A percentile compares a stretch with the other conserved stretches of the same genome.
Conservation (phyloP, 2,888 invertebrate species). For the Lymantria monacha region DNA sequence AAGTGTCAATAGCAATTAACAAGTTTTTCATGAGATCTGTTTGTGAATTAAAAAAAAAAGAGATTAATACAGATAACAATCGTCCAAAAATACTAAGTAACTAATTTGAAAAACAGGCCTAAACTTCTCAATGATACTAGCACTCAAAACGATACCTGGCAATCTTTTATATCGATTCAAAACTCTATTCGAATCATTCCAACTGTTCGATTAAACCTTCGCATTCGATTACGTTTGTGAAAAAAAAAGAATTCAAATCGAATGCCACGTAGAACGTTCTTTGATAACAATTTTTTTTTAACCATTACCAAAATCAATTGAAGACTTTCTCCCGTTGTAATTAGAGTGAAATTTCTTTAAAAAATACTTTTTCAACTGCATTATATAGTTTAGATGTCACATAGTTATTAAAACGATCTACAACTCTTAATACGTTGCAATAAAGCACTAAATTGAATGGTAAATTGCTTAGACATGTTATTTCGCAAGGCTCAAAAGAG, state of each 20-base stretch:
- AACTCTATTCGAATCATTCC: constrained; percentile 26
- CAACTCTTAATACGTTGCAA: not conserved
- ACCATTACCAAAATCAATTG: not conserved
- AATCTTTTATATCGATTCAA: constrained; percentile 23
- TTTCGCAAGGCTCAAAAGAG: not conserved
- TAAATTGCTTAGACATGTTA: not conserved
- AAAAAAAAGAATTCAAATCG: constrained; percentile 28
- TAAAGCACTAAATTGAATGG: constrained; percentile 5
- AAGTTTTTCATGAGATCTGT: too few relatives aligned
- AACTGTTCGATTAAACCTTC: constrained; percentile 33
- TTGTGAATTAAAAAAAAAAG: too few relatives aligned
- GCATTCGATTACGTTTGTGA: constrained; percentile 26
- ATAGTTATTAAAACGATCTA: not conserved
- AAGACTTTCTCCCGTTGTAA: not conserved
- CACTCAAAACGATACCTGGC: constrained; percentile 7
- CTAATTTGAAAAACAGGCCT: not conserved
- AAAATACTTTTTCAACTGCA: not conserved
- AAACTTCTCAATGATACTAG: not conserved
- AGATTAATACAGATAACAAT: too few relatives aligned
- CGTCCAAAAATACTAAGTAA: not conserved
- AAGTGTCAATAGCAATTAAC: too few relatives aligned
- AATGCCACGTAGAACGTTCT: constrained; percentile 27
- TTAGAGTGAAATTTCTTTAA: not conserved
- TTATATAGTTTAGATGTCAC: not conserved
- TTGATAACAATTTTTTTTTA: not conserved